Percentiles rank a stretch among this genome's conserved stretches.
These are phyloP conservation scores for Suricata suricatta DNA, from an alignment of 2,113 vertebrate genomes.

Conservation along the genomic window DNA sequence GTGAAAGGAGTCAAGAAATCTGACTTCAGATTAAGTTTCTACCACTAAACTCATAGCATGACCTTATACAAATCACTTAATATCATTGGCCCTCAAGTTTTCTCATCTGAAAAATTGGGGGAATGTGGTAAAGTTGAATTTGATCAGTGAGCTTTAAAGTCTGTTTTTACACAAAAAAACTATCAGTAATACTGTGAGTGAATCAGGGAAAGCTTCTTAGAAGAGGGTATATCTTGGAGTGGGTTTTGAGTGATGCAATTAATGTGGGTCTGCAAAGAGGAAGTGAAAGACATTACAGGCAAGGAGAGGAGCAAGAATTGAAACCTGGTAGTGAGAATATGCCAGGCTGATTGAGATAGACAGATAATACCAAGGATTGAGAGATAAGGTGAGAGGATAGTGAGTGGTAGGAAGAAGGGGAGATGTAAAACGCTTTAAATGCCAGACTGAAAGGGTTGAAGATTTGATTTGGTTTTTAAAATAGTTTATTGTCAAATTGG, in stretches of 20 bases:
- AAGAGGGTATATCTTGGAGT: neutral
- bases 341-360: neutral
- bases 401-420: neutral
- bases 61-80: slow-evolving; percentile 47
- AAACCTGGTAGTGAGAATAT: neutral
- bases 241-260: slow-evolving; percentile 12
- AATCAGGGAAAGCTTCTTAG: neutral
- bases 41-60: neutral
- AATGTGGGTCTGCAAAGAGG: neutral
- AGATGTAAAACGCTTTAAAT: neutral
- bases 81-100: neutral
- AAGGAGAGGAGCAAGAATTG: neutral
- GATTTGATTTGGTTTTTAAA: neutral
- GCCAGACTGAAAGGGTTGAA: neutral
- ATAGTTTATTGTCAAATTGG: too few relatives aligned
- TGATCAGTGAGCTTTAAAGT: slow-evolving; percentile 26
- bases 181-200: neutral
- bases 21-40: slow-evolving; percentile 35
- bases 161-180: neutral
- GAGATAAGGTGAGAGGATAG: neutral
- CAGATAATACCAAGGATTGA: neutral
- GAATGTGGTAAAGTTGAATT: neutral
- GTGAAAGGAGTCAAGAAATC: slow-evolving; percentile 7
- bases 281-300: neutral
- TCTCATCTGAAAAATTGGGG: slow-evolving; percentile 18